Base-by-base conservation (phyloP, 2,113 vertebrate genomes). In the Elgaria multicarinata region DNA sequence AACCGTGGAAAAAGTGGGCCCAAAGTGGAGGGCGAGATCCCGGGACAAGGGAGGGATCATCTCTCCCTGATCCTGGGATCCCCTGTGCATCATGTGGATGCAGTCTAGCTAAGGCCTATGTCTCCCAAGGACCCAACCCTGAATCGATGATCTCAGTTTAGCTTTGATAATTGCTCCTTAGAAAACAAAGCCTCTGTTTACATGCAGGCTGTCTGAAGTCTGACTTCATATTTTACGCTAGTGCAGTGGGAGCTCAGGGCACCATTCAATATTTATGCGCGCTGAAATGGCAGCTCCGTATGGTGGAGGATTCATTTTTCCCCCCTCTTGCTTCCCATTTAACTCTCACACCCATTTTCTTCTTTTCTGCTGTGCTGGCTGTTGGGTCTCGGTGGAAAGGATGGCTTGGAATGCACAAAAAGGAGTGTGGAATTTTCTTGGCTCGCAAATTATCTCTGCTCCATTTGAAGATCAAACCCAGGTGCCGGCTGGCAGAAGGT, bases 401-500 rank as follows among this genome's bases (percentile, higher is more conserved):
- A 67, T 24, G 58, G 81, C 42, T 39, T 69, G 88, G 72, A 84
- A 87, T 69, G 76, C 62, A 33, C 64, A 71, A 28, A 46, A n/a
- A 71, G 64, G 76, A 79, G 42, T 10, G 26, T 53, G 42, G 31
- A 66, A 84, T 69, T 76, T 58, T 67, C 75, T 78, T 44, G 74
- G 72, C 72, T 39, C 46, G 84, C 81, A 77, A 67, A 85, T 84
- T 67, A 69, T 89, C 72, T 85, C n/a, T 84, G 82, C 88, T 89
- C 88, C 88, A 89, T 78, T 84, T 89, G 82, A 89, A 89, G 81
- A 85, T 89, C 88, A 85, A 89, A 85, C 26, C 13, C 74, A 67
- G 72, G 81, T 89, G 58, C 72, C 72, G 42, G 72, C 72, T 83
- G 72, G 72, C 81, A 84, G 88, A 84, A 84, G 75, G 72, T 24